Evolutionary conservation across 1,140 invertebrate species (phyloP).

Genomic region (Asbolus verrucosus): DNA sequence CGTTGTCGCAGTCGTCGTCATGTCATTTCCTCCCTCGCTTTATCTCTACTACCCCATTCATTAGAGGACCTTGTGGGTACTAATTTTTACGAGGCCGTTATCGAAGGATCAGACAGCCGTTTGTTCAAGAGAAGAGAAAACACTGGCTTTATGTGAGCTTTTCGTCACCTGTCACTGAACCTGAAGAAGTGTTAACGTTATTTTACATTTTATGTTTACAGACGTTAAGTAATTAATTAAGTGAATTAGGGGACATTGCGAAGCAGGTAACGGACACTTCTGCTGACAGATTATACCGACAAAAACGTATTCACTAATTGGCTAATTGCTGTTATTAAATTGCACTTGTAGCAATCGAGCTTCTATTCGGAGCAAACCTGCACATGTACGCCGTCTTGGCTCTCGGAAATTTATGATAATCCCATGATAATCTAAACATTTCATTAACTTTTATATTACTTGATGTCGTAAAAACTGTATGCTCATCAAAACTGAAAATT

Average conservation of each 20-base stretch:
- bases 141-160: constrained; percentile 38
- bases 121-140: constrained; percentile 36
- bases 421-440: constrained; percentile 28
- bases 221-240: constrained; percentile 39
- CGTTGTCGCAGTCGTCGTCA: constrained; percentile 36
- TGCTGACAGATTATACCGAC: constrained; percentile 30
- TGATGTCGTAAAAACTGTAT: too few species aligned
- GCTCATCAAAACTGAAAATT: too few species aligned
- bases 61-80: constrained; percentile 38
- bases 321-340: constrained; percentile 31
- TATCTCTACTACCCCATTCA: constrained; percentile 38
- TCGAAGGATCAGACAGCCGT: constrained; percentile 37
- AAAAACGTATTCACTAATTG: constrained; percentile 35
- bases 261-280: constrained; percentile 21
- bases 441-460: neutral
- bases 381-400: neutral
- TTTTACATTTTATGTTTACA: constrained; percentile 32
- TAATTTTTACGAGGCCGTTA: constrained; percentile 37
- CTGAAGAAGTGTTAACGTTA: constrained; percentile 39
- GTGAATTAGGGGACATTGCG: constrained; percentile 29
- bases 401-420: constrained; percentile 18
- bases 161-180: constrained; percentile 38
- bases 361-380: neutral
- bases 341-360: constrained; percentile 14
- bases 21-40: constrained; percentile 38